Conservation (phyloP, 2,113 vertebrate genomes). For the Piprites chloris region DNA sequence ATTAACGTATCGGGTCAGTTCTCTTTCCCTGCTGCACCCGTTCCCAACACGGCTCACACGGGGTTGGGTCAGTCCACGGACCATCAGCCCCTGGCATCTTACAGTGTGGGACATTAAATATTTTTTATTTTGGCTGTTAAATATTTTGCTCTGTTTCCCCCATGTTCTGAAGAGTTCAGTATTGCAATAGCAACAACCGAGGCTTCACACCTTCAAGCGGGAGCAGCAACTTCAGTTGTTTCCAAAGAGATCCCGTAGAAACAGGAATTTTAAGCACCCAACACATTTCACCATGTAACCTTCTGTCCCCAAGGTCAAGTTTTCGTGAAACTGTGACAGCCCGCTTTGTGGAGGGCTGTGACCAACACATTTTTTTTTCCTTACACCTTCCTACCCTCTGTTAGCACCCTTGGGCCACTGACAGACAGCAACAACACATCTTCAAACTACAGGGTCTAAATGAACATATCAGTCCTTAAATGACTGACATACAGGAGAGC, state of each 20-base stretch:
- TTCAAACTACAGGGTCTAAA: background rate
- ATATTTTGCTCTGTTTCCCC: background rate
- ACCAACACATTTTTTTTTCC: background rate
- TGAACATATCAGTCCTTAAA: background rate
- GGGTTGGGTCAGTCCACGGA: background rate
- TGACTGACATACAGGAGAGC: background rate
- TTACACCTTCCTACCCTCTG: background rate
- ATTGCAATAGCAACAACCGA: background rate
- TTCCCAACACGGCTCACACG: fast-evolving
- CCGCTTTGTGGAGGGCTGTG: background rate
- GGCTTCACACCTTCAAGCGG: background rate
- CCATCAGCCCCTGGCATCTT: no score
- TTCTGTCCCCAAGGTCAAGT: background rate
- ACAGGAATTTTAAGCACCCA: background rate
- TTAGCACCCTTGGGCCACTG: background rate
- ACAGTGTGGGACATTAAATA: background rate
- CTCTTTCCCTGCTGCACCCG: background rate
- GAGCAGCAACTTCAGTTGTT: background rate
- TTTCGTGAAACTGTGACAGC: background rate
- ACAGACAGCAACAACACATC: background rate
- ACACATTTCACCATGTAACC: background rate
- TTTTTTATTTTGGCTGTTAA: background rate
- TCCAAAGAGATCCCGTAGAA: background rate
- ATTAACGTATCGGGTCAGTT: background rate
- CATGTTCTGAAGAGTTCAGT: background rate